A percentile compares a stretch with the other conserved stretches of the same genome.
Conservation (phyloP, 2,888 invertebrate species). For the Stenotaenia linearis region DNA sequence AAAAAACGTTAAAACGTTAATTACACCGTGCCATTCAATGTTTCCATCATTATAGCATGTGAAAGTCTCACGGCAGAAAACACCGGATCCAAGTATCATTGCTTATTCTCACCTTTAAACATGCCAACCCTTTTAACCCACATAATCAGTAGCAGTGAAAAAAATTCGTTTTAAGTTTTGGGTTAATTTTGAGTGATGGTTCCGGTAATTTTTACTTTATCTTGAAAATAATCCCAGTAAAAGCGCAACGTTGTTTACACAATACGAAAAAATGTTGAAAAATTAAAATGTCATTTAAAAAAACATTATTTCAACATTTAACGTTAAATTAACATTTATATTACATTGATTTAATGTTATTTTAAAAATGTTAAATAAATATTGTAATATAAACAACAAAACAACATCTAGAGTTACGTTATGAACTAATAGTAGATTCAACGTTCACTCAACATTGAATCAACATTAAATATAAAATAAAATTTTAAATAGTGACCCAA, state of each 20-base stretch:
- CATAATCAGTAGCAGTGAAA: not conserved
- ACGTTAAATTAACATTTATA: no score
- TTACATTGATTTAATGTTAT: no score
- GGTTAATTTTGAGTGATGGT: no score
- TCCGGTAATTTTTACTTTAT: no score
- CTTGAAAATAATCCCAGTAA: no score
- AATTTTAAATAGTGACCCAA: no score
- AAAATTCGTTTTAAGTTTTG: not conserved
- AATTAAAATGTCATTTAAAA: not conserved
- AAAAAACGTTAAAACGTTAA: slow-evolving; percentile 15
- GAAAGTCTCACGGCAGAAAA: slow-evolving; percentile 9
- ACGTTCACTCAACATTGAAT: no score
- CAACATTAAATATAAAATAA: no score
- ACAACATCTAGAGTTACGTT: no score
- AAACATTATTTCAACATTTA: no score
- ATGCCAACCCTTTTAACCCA: not conserved
- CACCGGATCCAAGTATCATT: slow-evolving; percentile 21
- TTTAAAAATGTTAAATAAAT: not conserved
- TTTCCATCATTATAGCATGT: slow-evolving; percentile 6
- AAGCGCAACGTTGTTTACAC: no score
- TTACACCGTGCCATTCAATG: slow-evolving; percentile 5
- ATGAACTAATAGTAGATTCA: no score
- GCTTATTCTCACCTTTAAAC: slow-evolving; percentile 13
- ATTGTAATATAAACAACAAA: not conserved
- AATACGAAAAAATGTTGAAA: not conserved